Percentiles rank a stretch among this genome's conserved stretches.
Evolutionary conservation across 2,797 vertebrate genomes (phyloP).

Genomic region (Sebastes baramenuke): DNA sequence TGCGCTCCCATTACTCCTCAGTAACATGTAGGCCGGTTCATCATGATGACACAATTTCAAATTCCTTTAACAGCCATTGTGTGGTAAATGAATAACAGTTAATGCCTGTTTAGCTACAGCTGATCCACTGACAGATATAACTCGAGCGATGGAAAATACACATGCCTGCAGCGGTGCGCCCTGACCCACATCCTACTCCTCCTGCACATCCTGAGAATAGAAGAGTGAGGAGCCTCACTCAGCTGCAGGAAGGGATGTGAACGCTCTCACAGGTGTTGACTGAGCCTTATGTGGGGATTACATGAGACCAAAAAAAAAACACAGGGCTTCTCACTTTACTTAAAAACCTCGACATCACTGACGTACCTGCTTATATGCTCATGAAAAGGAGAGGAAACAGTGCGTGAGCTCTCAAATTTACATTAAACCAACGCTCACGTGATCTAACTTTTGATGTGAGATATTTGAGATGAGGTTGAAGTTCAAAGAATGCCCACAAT

Average conservation of each 20-base stretch:
- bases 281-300: conserved; percentile 43
- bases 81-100: conserved; percentile 27
- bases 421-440: not conserved
- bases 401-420: not conserved
- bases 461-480: not conserved
- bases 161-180: conserved; percentile 24
- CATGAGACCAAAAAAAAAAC: conserved; percentile 34
- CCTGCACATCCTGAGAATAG: conserved; percentile 43
- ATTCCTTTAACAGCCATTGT: conserved; percentile 39
- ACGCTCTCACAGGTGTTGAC: conserved; percentile 56
- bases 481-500: not conserved
- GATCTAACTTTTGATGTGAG: not conserved
- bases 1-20: conserved; percentile 8
- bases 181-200: conserved; percentile 67
- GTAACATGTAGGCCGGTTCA: conserved; percentile 34
- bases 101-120: conserved; percentile 46
- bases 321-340: not conserved
- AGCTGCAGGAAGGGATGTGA: conserved; percentile 45
- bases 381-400: not conserved
- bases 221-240: not conserved
- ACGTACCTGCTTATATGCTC: not conserved
- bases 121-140: conserved; percentile 58
- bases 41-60: conserved; percentile 31
- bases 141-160: conserved; percentile 54
- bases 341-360: not conserved